Base-by-base conservation (phyloP, 1,140 invertebrate genomes). In the Hycleus phaleratus region DNA sequence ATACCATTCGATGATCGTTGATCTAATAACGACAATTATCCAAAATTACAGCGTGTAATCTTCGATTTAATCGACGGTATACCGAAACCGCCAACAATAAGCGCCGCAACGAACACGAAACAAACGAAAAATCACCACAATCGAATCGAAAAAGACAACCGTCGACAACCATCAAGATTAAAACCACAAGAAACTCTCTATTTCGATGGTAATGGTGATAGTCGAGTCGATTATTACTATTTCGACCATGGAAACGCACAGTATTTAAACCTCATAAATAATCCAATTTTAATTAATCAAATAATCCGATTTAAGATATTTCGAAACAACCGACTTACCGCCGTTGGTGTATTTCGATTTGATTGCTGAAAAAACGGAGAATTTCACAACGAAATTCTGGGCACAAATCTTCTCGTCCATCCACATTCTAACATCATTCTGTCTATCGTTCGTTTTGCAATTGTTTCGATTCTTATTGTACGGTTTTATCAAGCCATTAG, bases 211-310 rank as follows among this genome's bases (percentile, higher is more conserved):
- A 49, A 60, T 48, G 58, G 56, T 4, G 61, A 59, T 26, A 75
- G 79, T 54, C 74, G 74, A 58, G 78, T 81, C 5, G 83, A 85
- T 56, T 78, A 84, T 42, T 85, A 85, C 69, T 83, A 82, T 45
- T 85, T 85, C 60, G 84, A 85, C 67, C 82, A 85, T 62, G 82
- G 83, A 42, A 81, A 79, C 62, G 78, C 81, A 3, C 78, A 79
- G 72, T 84, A 59, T 18, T 18, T 18, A 18, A 18, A 18, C 18
- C 18, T 1, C 18, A 18, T 18, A 18, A 18, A 18, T 0, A 18
- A 18, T 18, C 18, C 18, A 18, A 18, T 18, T 18, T 18, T 18
- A 18, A 18, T 18, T 18, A 18, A 18, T 18, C 18, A 18, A 18
- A 12, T 12, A 12, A 18, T 18, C 18, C 18, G 18, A 18, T 18